Evolutionary conservation across 2,888 invertebrate genomes (phyloP).

Genomic region (Tricholauxania praeusta): DNA sequence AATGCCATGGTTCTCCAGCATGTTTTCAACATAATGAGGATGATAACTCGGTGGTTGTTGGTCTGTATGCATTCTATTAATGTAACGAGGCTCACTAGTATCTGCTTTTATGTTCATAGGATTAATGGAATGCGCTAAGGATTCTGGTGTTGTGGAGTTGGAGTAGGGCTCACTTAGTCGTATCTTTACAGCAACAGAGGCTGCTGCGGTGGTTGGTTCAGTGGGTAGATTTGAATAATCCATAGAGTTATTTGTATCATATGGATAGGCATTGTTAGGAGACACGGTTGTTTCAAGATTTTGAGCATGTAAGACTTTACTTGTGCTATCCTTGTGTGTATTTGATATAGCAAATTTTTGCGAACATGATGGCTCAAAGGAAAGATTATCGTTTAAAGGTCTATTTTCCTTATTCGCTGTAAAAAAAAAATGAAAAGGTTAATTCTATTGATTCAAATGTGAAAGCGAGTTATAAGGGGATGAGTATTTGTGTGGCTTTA

Average conservation of each 20-base stretch:
- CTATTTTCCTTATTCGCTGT: slow-evolving; percentile 52
- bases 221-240: slow-evolving; percentile 27
- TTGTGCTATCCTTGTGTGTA: slow-evolving; percentile 56
- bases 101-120: slow-evolving; percentile 58
- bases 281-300: slow-evolving; percentile 16
- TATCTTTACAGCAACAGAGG: slow-evolving; percentile 13
- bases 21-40: slow-evolving; percentile 22
- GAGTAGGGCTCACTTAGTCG: slow-evolving; percentile 37
- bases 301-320: slow-evolving; percentile 36
- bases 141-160: slow-evolving; percentile 53
- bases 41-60: slow-evolving; percentile 20
- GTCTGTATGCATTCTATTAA: slow-evolving; percentile 43
- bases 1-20: slow-evolving; percentile 37
- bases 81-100: slow-evolving; percentile 48
- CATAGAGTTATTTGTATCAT: slow-evolving; percentile 27
- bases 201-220: slow-evolving; percentile 30
- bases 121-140: slow-evolving; percentile 60
- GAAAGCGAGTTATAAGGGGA: too few relatives aligned
- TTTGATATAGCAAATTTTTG: slow-evolving; percentile 49
- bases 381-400: slow-evolving; percentile 47
- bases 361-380: slow-evolving; percentile 57
- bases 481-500: too few relatives aligned
- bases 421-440: slow-evolving; percentile 42
- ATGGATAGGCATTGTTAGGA: slow-evolving; percentile 22
- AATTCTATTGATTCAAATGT: slow-evolving; percentile 35